A percentile compares a stretch with the other conserved stretches of the same genome.
phyloP scores from a whole-genome alignment of 1,140 invertebrate genomes.

The Drosophila jambulina region DNA sequence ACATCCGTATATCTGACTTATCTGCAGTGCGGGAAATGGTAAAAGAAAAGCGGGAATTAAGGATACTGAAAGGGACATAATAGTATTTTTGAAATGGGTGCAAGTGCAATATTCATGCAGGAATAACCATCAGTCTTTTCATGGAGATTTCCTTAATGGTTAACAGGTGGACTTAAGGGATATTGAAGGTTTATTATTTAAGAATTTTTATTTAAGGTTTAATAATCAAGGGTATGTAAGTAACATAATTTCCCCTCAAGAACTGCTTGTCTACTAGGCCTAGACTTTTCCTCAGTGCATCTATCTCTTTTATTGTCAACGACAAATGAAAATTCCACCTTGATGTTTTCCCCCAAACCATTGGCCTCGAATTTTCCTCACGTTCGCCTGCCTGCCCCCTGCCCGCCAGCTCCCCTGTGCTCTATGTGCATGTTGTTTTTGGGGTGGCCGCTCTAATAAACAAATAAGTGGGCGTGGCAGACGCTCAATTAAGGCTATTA shows the following conservation, averaged over 20 bases:
- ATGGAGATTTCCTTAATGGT: neutral
- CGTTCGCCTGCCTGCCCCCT: neutral
- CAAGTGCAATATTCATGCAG: neutral
- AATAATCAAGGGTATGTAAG: neutral
- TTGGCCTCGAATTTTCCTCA: conserved; percentile 7
- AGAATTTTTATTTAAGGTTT: neutral
- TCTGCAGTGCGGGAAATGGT: conserved; percentile 12
- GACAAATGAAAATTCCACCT: conserved; percentile 76
- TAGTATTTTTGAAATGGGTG: neutral
- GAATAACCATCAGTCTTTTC: neutral
- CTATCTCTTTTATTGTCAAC: conserved; percentile 64
- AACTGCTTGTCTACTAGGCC: neutral
- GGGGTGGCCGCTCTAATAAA: conserved; percentile 68
- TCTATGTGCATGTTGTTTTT: conserved; percentile 36
- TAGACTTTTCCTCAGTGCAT: conserved; percentile 6
- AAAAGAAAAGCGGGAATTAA: conserved; percentile 1
- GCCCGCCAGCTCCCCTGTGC: neutral
- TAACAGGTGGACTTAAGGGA: neutral
- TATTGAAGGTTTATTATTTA: neutral
- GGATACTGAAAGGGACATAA: conserved; percentile 3
- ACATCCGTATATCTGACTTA: conserved; percentile 13
- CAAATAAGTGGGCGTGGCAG: conserved; percentile 81
- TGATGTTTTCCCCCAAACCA: conserved; percentile 48
- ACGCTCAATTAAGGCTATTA: conserved; percentile 84
- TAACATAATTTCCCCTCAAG: neutral